These are phyloP conservation scores for Syrrhaptes paradoxus DNA, from an alignment of 2,113 vertebrate species.

Conservation along the genomic window DNA sequence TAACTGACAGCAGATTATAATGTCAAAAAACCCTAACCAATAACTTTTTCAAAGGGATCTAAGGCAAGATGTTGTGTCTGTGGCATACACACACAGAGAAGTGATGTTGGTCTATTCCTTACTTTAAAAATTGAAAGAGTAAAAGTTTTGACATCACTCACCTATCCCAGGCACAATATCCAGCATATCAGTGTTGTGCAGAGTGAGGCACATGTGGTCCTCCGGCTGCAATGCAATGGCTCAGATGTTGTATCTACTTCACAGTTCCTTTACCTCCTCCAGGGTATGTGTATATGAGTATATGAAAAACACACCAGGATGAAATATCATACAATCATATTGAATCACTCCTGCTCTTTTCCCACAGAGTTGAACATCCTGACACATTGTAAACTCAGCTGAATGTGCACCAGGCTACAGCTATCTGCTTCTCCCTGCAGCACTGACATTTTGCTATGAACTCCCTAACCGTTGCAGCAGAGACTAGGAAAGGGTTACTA, in stretches of 20 bases:
- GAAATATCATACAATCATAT: not conserved
- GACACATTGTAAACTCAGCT: slow-evolving; percentile 37
- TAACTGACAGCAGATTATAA: not conserved
- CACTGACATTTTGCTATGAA: not conserved
- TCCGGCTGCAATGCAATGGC: not conserved
- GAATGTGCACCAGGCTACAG: slow-evolving; percentile 28
- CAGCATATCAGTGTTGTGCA: not conserved
- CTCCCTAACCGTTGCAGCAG: not conserved
- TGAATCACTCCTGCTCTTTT: slow-evolving; percentile 45
- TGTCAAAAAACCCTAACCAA: not conserved
- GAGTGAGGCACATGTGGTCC: not conserved
- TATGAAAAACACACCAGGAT: not conserved
- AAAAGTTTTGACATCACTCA: not conserved
- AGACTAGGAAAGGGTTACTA: not conserved
- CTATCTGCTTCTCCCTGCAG: slow-evolving; percentile 7
- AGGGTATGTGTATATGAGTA: not conserved
- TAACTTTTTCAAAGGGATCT: not conserved
- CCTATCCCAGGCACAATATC: not conserved
- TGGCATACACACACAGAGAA: not conserved
- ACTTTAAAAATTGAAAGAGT: not conserved
- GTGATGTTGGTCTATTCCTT: not conserved
- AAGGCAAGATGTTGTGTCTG: not conserved
- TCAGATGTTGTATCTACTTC: not conserved
- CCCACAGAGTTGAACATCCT: slow-evolving; percentile 1
- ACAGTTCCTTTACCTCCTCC: not conserved